Evolutionary conservation across 2,888 invertebrate genomes (phyloP).

Genomic region (Helicoverpa assulta): DNA sequence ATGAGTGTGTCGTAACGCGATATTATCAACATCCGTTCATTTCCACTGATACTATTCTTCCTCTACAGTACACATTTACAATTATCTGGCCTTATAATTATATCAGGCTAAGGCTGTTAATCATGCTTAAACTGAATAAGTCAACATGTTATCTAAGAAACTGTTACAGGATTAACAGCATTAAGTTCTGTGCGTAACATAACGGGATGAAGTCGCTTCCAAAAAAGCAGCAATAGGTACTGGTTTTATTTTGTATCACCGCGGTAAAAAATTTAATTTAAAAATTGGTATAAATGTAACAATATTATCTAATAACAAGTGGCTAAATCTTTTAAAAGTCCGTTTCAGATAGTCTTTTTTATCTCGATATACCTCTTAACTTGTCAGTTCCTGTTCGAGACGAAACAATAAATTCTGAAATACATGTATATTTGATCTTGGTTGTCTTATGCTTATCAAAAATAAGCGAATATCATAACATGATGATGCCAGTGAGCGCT

Average conservation of each 20-base stretch:
- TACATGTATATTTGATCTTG: conserved; percentile 26
- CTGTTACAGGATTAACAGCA: conserved; percentile 27
- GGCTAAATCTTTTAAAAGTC: neutral
- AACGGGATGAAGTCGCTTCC: too few species aligned
- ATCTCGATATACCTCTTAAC: neutral
- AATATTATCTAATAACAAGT: neutral
- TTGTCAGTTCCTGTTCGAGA: neutral
- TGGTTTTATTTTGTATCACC: too few species aligned
- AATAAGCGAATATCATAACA: conserved; percentile 46
- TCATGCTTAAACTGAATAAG: conserved; percentile 30
- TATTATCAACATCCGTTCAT: conserved; percentile 51
- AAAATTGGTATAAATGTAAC: neutral
- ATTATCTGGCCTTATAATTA: conserved; percentile 42
- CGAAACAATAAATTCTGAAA: conserved; percentile 3
- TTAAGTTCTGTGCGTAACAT: neutral
- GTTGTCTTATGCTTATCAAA: conserved; percentile 48
- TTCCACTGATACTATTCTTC: conserved; percentile 43
- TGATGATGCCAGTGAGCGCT: conserved; percentile 57
- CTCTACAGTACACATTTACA: conserved; percentile 28
- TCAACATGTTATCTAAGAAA: conserved; percentile 31
- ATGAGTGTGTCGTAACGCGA: conserved; percentile 25
- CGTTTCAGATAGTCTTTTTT: neutral
- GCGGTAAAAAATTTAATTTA: too few species aligned
- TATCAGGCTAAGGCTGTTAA: conserved; percentile 21
- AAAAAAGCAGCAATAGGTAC: too few species aligned